Evolutionary conservation across 1,140 invertebrate species (phyloP).

Genomic region (Ips typographus): DNA sequence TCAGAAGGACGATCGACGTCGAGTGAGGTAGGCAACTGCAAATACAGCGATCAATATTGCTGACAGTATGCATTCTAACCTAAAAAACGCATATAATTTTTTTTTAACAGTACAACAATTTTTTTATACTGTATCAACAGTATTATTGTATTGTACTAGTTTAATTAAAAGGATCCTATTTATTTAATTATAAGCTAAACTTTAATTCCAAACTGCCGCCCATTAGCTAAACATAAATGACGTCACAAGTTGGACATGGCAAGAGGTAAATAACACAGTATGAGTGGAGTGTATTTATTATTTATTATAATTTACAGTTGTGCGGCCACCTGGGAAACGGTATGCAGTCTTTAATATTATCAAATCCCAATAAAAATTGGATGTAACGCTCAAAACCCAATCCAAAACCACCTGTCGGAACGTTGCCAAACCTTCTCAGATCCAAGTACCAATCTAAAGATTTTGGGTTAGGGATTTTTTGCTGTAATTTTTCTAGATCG

Average conservation of each 20-base stretch:
- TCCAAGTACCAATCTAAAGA: constrained; percentile 89
- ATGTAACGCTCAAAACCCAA: constrained; percentile 92
- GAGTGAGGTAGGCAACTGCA: background rate
- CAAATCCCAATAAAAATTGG: constrained; percentile 75
- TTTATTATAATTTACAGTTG: constrained; percentile 8
- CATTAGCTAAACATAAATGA: no score
- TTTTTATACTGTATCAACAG: no score
- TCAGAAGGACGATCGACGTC: constrained; percentile 5
- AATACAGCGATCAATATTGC: background rate
- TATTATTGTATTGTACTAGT: no score
- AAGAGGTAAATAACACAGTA: no score
- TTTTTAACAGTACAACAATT: no score
- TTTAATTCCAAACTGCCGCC: no score
- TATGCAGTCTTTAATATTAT: constrained; percentile 90
- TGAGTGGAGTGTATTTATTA: background rate
- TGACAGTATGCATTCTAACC: no score
- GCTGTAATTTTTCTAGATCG: constrained; percentile 65
- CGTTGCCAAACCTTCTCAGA: constrained; percentile 82
- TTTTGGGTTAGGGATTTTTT: constrained; percentile 59
- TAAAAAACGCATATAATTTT: no score
- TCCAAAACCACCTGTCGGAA: constrained; percentile 91
- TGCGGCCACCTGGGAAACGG: constrained; percentile 92
- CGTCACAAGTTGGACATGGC: no score
- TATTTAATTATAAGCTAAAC: no score
- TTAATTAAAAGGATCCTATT: no score